Evolutionary conservation across 1,140 invertebrate species (phyloP), one percentile per base, ranked within the genome.

Genomic region (Temnothorax curvispinosus): DNA sequence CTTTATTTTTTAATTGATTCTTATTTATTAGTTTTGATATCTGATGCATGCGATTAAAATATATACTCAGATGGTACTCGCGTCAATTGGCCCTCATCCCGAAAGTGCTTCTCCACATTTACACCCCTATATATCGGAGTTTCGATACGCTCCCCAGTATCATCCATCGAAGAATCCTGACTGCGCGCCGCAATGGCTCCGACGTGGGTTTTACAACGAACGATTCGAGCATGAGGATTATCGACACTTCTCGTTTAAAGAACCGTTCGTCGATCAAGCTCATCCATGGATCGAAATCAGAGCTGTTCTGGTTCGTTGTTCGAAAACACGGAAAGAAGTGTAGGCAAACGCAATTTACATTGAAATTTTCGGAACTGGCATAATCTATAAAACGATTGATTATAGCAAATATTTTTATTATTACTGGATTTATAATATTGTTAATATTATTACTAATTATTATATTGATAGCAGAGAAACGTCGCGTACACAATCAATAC

Each of bases 91-190:
- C 62, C 54, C 52, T 74, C 56, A 87, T 56, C 21, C 84, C 18
- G 85, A 62, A 62, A 90, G 80, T 62, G 84, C 52, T 69, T 50
- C 69, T 50, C n/a, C 86, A 15, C 74, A 62, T n/a, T 74, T 82
- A 60, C 21, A 72, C 7, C 88, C 88, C 9, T 91, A 92, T 47
- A 76, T 90, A 65, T 92, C 91, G 44, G 87, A 92, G 52, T 92
- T 92, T 41, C 72, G 80, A 21, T 91, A 91, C 72, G 27, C 54
- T 50, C 86, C 91, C 5, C 60, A 71, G n/a, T 69, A 86, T 50
- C 92, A 92, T 74, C 92, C 92, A 18, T 92, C 90, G 38, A 87
- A 77, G 56, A 93, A 92, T 80, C 91, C 92, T 0, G 76, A 85
- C 11, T 92, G 92, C 62, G 15, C 35, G 0, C 91, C 71, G 1